phyloP scores from a whole-genome alignment of 2,113 vertebrate species.

The Orientallactaga bullata region DNA sequence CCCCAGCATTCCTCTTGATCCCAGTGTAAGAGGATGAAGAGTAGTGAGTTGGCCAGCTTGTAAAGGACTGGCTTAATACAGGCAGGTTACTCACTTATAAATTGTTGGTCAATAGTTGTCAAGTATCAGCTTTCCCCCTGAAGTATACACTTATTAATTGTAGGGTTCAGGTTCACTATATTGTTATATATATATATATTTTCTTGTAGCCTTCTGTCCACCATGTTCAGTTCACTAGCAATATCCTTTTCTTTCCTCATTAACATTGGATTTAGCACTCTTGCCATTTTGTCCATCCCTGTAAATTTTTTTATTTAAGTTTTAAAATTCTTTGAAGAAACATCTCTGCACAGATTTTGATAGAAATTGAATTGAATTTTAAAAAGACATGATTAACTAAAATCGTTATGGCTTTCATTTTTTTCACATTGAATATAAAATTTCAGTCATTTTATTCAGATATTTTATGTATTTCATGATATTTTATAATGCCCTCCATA shows the following conservation, averaged over 20 bases:
- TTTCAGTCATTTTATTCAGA: neutral
- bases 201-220: neutral
- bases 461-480: neutral
- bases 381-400: neutral
- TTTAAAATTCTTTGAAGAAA: constrained; percentile 17
- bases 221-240: neutral
- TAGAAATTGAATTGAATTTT: neutral
- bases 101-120: neutral
- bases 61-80: neutral
- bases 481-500: constrained; percentile 13
- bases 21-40: accelerated
- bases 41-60: too few species aligned
- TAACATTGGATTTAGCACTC: neutral
- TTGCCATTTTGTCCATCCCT: neutral
- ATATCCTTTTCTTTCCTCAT: neutral
- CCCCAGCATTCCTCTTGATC: neutral
- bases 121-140: neutral
- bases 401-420: neutral
- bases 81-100: neutral
- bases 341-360: neutral
- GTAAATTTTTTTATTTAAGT: neutral
- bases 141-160: neutral
- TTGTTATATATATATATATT: constrained; percentile 15
- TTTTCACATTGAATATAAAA: neutral
- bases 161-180: neutral